A percentile compares a stretch with the other conserved stretches of the same genome.
phyloP scores from a whole-genome alignment of 1,140 invertebrate species.

The Chrysopa pallens region DNA sequence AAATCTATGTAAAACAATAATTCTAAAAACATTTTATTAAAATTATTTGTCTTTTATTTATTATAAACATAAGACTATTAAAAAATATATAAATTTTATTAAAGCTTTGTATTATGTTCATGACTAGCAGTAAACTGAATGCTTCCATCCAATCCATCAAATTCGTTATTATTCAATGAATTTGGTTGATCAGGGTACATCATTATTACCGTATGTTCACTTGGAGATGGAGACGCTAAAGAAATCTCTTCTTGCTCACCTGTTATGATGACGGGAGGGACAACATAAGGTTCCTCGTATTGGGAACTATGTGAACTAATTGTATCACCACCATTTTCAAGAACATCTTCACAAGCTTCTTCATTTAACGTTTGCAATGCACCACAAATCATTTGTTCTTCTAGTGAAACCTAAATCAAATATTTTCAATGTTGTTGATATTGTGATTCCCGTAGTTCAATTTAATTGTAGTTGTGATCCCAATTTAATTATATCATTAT shows the following conservation, averaged over 20 bases:
- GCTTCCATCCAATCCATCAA: too few species aligned
- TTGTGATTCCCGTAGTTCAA: background rate
- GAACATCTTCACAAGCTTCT: slow-evolving; percentile 75
- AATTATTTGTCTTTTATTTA: too few species aligned
- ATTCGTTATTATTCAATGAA: too few species aligned
- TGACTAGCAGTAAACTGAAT: too few species aligned
- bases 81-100: too few species aligned
- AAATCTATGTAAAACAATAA: too few species aligned
- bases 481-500: too few species aligned
- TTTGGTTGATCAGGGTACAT: too few species aligned
- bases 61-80: too few species aligned
- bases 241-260: slow-evolving; percentile 22
- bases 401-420: slow-evolving; percentile 57
- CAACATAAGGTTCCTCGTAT: slow-evolving; percentile 15
- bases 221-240: slow-evolving; percentile 18
- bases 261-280: slow-evolving; percentile 22
- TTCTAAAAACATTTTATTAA: too few species aligned
- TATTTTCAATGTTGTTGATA: slow-evolving; percentile 2
- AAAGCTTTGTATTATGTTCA: too few species aligned
- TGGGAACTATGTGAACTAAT: background rate
- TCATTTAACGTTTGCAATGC: slow-evolving; percentile 81
- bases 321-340: slow-evolving; percentile 30
- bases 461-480: background rate
- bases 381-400: slow-evolving; percentile 87
- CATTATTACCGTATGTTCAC: too few species aligned